Conservation (phyloP, 2,797 vertebrate genomes). For the Spea hammondii region DNA sequence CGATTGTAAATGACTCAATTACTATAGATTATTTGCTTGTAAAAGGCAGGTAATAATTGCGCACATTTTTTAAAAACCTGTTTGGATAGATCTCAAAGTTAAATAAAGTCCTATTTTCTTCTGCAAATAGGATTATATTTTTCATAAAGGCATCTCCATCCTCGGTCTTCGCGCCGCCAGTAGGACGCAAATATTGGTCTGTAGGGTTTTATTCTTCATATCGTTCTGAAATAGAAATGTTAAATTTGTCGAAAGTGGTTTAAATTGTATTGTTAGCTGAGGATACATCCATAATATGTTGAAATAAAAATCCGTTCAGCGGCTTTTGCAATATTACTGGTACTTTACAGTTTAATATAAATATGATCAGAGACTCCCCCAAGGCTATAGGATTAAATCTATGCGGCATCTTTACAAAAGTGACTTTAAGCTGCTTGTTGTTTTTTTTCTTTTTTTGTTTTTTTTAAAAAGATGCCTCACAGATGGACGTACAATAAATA, state of each 20-base stretch:
- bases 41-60: not conserved
- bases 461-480: too few relatives aligned
- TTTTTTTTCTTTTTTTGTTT: too few relatives aligned
- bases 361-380: conserved; percentile 1
- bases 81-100: conserved; percentile 10
- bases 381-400: conserved; percentile 14
- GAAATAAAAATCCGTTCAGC: conserved; percentile 39
- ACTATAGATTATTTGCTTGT: conserved; percentile 13
- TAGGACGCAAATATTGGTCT: conserved; percentile 1
- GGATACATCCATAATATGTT: conserved; percentile 23
- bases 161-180: not conserved
- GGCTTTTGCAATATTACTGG: conserved; percentile 12
- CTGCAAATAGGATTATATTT: conserved; percentile 20
- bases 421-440: conserved; percentile 1
- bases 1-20: conserved; percentile 14
- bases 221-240: conserved; percentile 26
- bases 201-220: conserved; percentile 13
- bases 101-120: not conserved
- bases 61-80: not conserved
- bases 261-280: conserved; percentile 29
- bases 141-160: conserved; percentile 12
- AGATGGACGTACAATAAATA: too few relatives aligned
- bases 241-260: conserved; percentile 7
- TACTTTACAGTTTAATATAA: conserved; percentile 36
- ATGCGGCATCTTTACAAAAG: conserved; percentile 3